Conservation (phyloP, 2,888 invertebrate species). For the Neocrepidodera transversa region DNA sequence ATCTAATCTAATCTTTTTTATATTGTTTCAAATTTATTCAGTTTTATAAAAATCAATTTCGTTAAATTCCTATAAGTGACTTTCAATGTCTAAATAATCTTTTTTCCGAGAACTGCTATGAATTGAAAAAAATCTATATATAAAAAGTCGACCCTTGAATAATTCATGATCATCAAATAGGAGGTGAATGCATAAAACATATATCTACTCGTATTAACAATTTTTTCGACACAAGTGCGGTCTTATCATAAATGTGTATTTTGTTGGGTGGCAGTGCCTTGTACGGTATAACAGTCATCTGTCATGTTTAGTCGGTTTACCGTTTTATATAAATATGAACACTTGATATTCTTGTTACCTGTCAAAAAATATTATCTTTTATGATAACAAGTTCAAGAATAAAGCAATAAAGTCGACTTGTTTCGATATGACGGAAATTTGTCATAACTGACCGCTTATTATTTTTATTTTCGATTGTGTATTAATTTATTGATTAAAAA, state of each 20-base stretch:
- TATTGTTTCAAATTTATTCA: too few species aligned
- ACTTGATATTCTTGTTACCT: slow-evolving; percentile 38
- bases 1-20: too few species aligned
- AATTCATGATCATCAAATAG: slow-evolving; percentile 19
- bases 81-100: too few species aligned
- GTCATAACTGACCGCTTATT: slow-evolving; percentile 18
- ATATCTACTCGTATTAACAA: slow-evolving; percentile 19
- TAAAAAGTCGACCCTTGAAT: slow-evolving; percentile 11
- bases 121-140: slow-evolving; percentile 1
- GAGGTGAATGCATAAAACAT: slow-evolving; percentile 26
- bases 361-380: slow-evolving; percentile 39
- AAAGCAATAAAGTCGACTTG: slow-evolving; percentile 14
- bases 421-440: slow-evolving; percentile 14
- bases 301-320: slow-evolving; percentile 40
- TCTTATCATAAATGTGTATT: slow-evolving; percentile 23
- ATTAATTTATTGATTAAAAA: not conserved
- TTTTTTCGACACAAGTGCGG: slow-evolving; percentile 22
- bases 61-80: too few species aligned
- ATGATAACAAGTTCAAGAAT: slow-evolving; percentile 4
- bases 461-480: not conserved
- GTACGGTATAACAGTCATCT: slow-evolving; percentile 34
- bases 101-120: not conserved
- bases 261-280: slow-evolving; percentile 15
- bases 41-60: too few species aligned
- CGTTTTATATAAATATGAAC: slow-evolving; percentile 42